phyloP scores from a whole-genome alignment of 2,113 vertebrate species.

The Lethenteron reissneri region DNA sequence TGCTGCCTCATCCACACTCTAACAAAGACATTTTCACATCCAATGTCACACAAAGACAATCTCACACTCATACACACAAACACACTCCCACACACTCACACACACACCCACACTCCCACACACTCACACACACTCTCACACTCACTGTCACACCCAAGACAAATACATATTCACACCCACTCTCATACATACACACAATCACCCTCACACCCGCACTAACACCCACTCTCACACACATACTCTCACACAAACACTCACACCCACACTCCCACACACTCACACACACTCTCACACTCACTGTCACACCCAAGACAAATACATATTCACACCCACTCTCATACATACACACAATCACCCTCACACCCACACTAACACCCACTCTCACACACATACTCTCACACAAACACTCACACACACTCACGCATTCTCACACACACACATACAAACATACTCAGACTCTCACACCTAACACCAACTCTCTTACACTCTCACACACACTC shows the following conservation, averaged over 20 bases:
- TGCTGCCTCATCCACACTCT: neutral
- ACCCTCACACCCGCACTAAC: no score
- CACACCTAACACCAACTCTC: neutral
- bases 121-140: neutral
- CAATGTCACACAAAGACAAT: neutral
- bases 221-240: no score
- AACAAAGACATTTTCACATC: neutral
- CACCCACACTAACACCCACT: neutral
- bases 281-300: neutral
- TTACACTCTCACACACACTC: neutral
- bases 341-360: neutral
- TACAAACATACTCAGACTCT: neutral
- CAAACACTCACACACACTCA: neutral
- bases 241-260: no score
- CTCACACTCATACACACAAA: neutral
- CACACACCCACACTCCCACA: neutral
- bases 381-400: neutral
- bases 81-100: neutral
- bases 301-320: neutral
- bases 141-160: neutral
- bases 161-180: no score
- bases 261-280: neutral
- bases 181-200: no score
- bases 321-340: neutral
- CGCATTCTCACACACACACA: neutral